Evolutionary conservation across 2,888 invertebrate genomes (phyloP), one percentile per base, ranked within the genome.

Genomic region (Dastarcus helophoroides): DNA sequence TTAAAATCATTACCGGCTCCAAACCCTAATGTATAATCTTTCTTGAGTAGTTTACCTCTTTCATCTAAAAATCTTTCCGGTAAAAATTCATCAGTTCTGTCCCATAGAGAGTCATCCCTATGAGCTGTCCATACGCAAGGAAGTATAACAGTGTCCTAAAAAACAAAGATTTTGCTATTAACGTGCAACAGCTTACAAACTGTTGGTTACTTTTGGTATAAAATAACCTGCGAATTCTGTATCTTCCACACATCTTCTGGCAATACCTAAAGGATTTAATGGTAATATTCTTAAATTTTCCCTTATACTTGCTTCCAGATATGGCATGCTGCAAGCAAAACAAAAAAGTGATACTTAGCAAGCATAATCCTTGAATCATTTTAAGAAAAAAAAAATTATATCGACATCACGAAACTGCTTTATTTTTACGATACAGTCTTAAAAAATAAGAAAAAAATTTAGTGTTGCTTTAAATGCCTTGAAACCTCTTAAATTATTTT

Each of bases 131-230:
- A 43, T 54, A 62, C 5, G 56, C 64, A 31, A 48, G 16, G 16
- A 3, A 14, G 6, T 13, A 26, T 8, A 6, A 26, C 8, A 3
- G 42, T 41, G 14, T 39, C 39, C 43, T 36, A 33, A 34, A 26
- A 31, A 23, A 23, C 10, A 23, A 6, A 8, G 8, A 9, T 6
- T 7, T 23, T 23, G 6, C 23, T 17, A 29, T 1, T 10, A 11
- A 17, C 22, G 9, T 17, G 17, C 8, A 22, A 9, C 22, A 12
- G 10, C 17, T 22, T 19, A 8, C 7, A n/a, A 24, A 6, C n/a
- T n/a, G n/a, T n/a, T n/a, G 8, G 9, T 24, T 58, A 77, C 79
- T 65, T 82, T 76, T 12, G 82, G 83, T 50, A 83, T 76, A 29
- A 63, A 60, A 48, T 76, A 76, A 22, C 82, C 83, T 41, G 71